phyloP scores from a whole-genome alignment of 2,888 invertebrate species.

The Molanna angustata region DNA sequence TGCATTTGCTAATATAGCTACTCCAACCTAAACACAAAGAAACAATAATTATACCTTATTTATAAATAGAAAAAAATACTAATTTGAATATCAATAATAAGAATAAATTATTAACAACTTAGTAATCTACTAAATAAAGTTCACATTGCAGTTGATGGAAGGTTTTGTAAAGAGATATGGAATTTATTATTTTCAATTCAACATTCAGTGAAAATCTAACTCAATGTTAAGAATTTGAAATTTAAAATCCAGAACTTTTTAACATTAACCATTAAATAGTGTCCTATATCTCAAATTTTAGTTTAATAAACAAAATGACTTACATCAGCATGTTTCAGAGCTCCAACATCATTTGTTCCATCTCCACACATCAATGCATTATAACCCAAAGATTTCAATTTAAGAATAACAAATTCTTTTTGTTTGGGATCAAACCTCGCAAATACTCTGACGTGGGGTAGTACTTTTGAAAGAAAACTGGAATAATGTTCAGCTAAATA shows the following conservation, averaged over 20 bases:
- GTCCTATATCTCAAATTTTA: too few species aligned
- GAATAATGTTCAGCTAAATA: conserved; percentile 64
- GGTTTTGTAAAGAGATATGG: too few species aligned
- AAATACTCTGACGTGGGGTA: conserved; percentile 88
- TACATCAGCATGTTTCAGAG: conserved; percentile 96
- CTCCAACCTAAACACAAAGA: conserved; percentile 59
- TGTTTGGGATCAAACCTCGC: conserved; percentile 99
- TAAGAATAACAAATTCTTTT: conserved; percentile 92
- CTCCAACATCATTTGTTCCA: conserved; percentile 99
- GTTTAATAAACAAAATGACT: conserved; percentile 44
- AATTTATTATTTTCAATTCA: too few species aligned
- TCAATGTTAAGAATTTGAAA: too few species aligned
- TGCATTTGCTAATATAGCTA: conserved; percentile 83
- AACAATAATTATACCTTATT: background rate
- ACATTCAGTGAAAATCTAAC: too few species aligned
- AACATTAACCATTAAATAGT: too few species aligned
- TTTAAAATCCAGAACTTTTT: too few species aligned
- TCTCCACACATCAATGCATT: conserved; percentile 99
- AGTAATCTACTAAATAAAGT: too few species aligned
- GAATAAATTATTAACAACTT: too few species aligned
- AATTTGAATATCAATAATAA: background rate
- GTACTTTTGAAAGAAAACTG: conserved; percentile 64
- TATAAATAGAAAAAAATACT: conserved; percentile 5
- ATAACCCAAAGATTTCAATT: conserved; percentile 83
- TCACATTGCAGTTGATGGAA: too few species aligned